Evolutionary conservation across 2,888 invertebrate species (phyloP).

Genomic region (Cyclophora albipunctata): DNA sequence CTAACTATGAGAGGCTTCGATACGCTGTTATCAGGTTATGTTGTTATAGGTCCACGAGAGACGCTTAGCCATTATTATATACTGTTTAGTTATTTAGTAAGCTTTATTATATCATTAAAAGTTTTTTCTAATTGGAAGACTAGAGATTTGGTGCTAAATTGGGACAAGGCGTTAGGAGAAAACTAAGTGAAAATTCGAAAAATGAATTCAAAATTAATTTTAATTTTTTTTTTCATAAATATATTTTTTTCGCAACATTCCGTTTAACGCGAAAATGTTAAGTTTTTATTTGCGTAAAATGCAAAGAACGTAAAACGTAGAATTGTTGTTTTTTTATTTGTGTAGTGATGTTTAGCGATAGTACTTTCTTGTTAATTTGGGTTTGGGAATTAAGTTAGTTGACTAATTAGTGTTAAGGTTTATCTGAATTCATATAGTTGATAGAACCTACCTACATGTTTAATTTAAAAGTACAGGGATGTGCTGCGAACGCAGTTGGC

Average conservation of each 20-base stretch:
- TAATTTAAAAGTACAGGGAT: conserved; percentile 72
- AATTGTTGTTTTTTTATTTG: conserved; percentile 62
- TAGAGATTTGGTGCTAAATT: conserved; percentile 73
- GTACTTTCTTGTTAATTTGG: conserved; percentile 72
- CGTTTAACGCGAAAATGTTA: conserved; percentile 57
- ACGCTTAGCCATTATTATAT: conserved; percentile 70
- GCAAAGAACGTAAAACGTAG: conserved; percentile 60
- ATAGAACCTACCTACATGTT: conserved; percentile 55
- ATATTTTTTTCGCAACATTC: conserved; percentile 60
- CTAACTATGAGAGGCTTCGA: conserved; percentile 58
- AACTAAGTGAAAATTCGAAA: conserved; percentile 40
- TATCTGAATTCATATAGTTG: conserved; percentile 71
- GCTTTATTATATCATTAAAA: conserved; percentile 56
- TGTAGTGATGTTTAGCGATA: conserved; percentile 63
- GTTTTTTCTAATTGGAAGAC: conserved; percentile 70
- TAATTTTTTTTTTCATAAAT: too few relatives aligned
- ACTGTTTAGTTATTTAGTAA: conserved; percentile 57
- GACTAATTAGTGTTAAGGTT: conserved; percentile 66
- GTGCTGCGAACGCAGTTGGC: conserved; percentile 65
- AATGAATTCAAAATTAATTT: conserved; percentile 19
- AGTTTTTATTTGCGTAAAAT: conserved; percentile 70
- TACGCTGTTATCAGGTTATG: conserved; percentile 69
- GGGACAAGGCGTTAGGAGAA: conserved; percentile 54
- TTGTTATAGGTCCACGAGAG: conserved; percentile 70
- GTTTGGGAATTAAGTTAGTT: conserved; percentile 73